Conservation (phyloP, 2,888 invertebrate genomes). For the Tryphoninae sp. region DNA sequence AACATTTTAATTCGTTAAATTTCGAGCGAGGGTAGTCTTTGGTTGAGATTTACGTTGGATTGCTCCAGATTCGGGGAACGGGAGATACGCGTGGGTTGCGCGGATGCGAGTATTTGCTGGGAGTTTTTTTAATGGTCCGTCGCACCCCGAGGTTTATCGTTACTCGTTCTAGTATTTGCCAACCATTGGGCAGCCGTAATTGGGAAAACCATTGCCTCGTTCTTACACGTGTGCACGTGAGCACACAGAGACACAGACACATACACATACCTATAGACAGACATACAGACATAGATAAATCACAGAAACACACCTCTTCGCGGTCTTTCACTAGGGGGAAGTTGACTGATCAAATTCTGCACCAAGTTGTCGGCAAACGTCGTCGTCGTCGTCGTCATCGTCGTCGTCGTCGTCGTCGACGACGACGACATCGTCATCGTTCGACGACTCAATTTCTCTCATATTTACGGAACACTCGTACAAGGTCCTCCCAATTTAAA, state of each 20-base stretch:
- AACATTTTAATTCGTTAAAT: no score
- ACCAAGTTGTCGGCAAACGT: constrained; percentile 73
- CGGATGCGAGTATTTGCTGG: no score
- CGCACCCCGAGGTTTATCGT: constrained; percentile 11
- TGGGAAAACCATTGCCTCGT: constrained; percentile 8
- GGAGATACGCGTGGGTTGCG: not conserved
- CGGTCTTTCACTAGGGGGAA: constrained; percentile 38
- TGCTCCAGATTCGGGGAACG: not conserved
- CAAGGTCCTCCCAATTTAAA: constrained; percentile 56
- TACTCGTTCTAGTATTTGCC: constrained; percentile 25
- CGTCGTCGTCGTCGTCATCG: constrained; percentile 43
- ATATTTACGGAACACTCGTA: constrained; percentile 69
- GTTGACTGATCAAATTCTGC: constrained; percentile 75
- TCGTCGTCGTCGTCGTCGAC: constrained; percentile 56
- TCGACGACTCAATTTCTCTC: constrained; percentile 34
- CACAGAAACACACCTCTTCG: constrained; percentile 49
- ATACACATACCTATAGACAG: not conserved
- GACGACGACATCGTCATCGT: constrained; percentile 2
- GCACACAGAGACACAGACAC: constrained; percentile 57
- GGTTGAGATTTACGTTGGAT: no score
- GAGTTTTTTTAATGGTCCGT: not conserved
- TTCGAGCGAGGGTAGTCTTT: no score
- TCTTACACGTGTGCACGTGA: constrained; percentile 11
- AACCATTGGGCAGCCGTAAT: constrained; percentile 24
- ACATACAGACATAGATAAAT: not conserved